Evolutionary conservation across 1,140 invertebrate genomes (phyloP).

Genomic region (Gonatopus flavifemur): DNA sequence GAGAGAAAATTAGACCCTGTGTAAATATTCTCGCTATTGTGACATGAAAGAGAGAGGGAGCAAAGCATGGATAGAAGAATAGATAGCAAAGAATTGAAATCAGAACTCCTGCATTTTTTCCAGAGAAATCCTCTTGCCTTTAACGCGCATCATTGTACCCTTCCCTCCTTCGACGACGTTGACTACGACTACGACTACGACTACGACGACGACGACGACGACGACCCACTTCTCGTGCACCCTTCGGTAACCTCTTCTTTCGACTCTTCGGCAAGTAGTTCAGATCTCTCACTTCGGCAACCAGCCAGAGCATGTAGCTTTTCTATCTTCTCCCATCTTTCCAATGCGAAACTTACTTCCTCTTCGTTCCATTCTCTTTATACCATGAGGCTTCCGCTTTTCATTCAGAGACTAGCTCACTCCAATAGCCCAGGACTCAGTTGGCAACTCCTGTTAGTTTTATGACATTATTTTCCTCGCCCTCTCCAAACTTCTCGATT

Average conservation of each 20-base stretch:
- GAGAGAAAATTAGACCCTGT: too few relatives aligned
- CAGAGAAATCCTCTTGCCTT: too few relatives aligned
- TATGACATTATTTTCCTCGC: slow-evolving; percentile 41
- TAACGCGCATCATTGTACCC: too few relatives aligned
- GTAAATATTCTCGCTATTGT: too few relatives aligned
- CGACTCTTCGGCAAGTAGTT: not conserved
- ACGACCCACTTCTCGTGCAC: slow-evolving; percentile 8
- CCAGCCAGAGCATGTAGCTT: slow-evolving; percentile 12
- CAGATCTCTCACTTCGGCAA: slow-evolving; percentile 14
- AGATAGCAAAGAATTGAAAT: too few relatives aligned
- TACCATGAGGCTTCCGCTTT: not conserved
- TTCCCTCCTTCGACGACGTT: too few relatives aligned
- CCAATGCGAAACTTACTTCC: slow-evolving; percentile 20
- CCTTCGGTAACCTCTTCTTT: not conserved
- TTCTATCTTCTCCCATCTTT: slow-evolving; percentile 11
- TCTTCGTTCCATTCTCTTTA: too few relatives aligned
- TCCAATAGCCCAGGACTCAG: slow-evolving; percentile 4
- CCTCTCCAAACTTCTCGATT: slow-evolving; percentile 40
- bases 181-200: too few relatives aligned
- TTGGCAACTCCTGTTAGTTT: slow-evolving; percentile 14
- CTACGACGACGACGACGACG: too few relatives aligned
- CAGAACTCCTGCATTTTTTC: too few relatives aligned
- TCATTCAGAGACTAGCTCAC: slow-evolving; percentile 5
- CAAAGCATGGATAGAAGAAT: too few relatives aligned
- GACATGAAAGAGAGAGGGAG: too few relatives aligned